Percentiles rank a stretch among this genome's conserved stretches.
Evolutionary conservation across 1,140 invertebrate species (phyloP).

Genomic region (Tribolium castaneum): DNA sequence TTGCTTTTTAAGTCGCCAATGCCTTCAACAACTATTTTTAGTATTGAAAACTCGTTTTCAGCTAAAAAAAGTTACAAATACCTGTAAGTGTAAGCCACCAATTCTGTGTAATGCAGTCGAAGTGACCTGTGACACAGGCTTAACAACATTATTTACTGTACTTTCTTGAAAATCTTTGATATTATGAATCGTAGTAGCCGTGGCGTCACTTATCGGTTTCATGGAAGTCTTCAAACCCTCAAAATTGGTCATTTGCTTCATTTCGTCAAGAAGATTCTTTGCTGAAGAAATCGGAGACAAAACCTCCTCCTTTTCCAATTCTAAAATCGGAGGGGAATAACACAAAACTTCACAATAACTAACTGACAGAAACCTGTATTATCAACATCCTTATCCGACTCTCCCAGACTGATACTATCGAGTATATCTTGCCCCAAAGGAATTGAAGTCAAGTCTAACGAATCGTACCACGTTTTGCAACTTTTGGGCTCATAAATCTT

Average conservation of each 20-base stretch:
- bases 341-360: background rate
- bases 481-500: slow-evolving; percentile 60
- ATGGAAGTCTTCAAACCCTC: slow-evolving; percentile 57
- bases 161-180: slow-evolving; percentile 68
- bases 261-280: slow-evolving; percentile 53
- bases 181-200: slow-evolving; percentile 60
- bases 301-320: slow-evolving; percentile 49
- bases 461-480: slow-evolving; percentile 69
- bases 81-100: slow-evolving; percentile 68
- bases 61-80: too few relatives aligned
- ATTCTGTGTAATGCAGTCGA: slow-evolving; percentile 68
- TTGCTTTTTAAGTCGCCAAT: too few relatives aligned
- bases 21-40: too few relatives aligned
- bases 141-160: slow-evolving; percentile 65
- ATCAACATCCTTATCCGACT: slow-evolving; percentile 31
- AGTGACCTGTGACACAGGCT: slow-evolving; percentile 50
- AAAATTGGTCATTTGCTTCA: slow-evolving; percentile 55
- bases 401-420: slow-evolving; percentile 43
- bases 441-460: slow-evolving; percentile 69
- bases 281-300: slow-evolving; percentile 45
- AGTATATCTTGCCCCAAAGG: slow-evolving; percentile 68
- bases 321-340: slow-evolving; percentile 36
- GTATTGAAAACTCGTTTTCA: too few relatives aligned
- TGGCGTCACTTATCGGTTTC: slow-evolving; percentile 59
- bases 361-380: slow-evolving; percentile 6